Conservation (phyloP, 2,797 vertebrate species). For the Halcyon leucocephala region DNA sequence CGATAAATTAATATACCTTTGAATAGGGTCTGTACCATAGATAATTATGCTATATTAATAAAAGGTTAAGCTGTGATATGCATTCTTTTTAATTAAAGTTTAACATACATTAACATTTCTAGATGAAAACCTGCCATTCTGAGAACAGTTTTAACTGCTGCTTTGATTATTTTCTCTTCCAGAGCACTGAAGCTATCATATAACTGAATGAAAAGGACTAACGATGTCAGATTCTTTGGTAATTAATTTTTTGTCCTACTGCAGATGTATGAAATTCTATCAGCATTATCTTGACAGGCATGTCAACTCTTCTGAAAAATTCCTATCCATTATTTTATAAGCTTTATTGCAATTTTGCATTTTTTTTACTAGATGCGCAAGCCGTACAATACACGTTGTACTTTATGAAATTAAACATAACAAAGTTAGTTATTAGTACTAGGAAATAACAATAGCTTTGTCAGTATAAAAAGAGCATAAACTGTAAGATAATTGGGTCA, state of each 20-base stretch:
- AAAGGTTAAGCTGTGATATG: conserved; percentile 71
- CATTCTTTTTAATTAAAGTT: conserved; percentile 80
- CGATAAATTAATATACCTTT: conserved; percentile 46
- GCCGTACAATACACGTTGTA: neutral
- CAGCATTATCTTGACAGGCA: conserved; percentile 52
- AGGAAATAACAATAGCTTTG: conserved; percentile 11
- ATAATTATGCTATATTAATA: conserved; percentile 67
- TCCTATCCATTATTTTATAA: neutral
- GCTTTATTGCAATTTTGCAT: conserved; percentile 20
- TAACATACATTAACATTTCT: conserved; percentile 79
- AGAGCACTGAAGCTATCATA: conserved; percentile 59
- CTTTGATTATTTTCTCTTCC: conserved; percentile 76
- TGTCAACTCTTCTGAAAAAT: conserved; percentile 42
- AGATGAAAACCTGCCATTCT: conserved; percentile 78
- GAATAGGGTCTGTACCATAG: conserved; percentile 37
- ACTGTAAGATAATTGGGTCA: conserved; percentile 20
- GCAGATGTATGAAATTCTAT: conserved; percentile 58
- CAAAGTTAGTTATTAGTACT: neutral
- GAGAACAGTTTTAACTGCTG: conserved; percentile 74
- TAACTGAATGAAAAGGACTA: conserved; percentile 64
- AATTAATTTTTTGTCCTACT: conserved; percentile 58
- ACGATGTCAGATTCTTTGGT: conserved; percentile 50
- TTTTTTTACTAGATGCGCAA: neutral
- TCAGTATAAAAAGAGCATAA: conserved; percentile 1
- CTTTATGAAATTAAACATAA: conserved; percentile 26